Conservation (phyloP, 2,888 invertebrate genomes). For the Colletes collaris region DNA sequence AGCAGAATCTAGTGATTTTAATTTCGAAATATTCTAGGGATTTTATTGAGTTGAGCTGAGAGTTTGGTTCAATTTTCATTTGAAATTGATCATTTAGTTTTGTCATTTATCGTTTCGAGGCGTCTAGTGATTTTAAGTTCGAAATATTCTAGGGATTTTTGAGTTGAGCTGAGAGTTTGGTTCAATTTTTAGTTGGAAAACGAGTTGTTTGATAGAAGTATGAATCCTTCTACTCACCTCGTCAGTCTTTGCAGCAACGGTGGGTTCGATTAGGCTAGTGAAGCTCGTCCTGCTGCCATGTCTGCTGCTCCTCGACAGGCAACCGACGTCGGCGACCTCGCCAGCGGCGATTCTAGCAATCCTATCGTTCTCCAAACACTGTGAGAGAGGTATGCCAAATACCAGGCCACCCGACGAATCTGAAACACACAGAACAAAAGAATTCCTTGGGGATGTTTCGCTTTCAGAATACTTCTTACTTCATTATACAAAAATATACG, state of each 20-base stretch:
- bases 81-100: too few species aligned
- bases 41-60: too few species aligned
- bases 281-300: slow-evolving; percentile 90
- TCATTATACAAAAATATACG: not conserved
- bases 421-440: slow-evolving; percentile 52
- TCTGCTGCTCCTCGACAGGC: slow-evolving; percentile 83
- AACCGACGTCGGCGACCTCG: slow-evolving; percentile 77
- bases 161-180: too few species aligned
- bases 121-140: too few species aligned
- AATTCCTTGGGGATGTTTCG: not conserved
- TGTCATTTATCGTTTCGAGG: too few species aligned
- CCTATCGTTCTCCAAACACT: slow-evolving; percentile 93
- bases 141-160: too few species aligned
- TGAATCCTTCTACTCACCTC: slow-evolving; percentile 84
- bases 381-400: slow-evolving; percentile 93
- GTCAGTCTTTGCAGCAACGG: slow-evolving; percentile 82
- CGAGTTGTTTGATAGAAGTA: not conserved
- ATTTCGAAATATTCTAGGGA: too few species aligned
- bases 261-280: slow-evolving; percentile 87
- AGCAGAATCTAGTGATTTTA: too few species aligned
- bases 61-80: too few species aligned
- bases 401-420: slow-evolving; percentile 86
- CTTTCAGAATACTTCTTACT: not conserved
- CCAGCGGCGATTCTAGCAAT: slow-evolving; percentile 83
- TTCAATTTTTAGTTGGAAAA: too few species aligned